Percentiles rank a stretch among this genome's conserved stretches.
Conservation (phyloP, 1,140 invertebrate species). For the Drosophila ficusphila region DNA sequence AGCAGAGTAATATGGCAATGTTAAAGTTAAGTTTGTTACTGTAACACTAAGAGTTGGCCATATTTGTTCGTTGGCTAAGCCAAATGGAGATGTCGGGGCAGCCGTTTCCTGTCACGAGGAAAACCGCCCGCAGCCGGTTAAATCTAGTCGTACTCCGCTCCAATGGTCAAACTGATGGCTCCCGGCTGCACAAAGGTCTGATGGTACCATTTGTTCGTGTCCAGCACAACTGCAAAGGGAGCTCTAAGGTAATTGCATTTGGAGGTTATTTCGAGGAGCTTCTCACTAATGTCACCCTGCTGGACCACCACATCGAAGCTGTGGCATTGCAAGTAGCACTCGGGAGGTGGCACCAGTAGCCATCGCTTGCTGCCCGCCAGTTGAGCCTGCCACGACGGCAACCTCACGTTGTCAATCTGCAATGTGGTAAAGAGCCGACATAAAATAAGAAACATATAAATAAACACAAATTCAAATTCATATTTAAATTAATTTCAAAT, state of each 20-base stretch:
- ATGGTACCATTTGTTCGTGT: conserved; percentile 98
- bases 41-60: conserved; percentile 49
- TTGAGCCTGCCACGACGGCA: conserved; percentile 98
- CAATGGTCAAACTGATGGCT: conserved; percentile 97
- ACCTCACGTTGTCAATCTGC: conserved; percentile 95
- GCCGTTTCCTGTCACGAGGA: conserved; percentile 53
- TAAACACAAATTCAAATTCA: too few species aligned
- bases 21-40: conserved; percentile 67
- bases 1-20: conserved; percentile 55
- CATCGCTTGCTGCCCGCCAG: conserved; percentile 93
- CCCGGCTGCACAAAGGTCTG: conserved; percentile 93
- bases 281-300: conserved; percentile 95
- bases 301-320: conserved; percentile 89
- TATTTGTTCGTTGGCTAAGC: conserved; percentile 18
- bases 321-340: conserved; percentile 92
- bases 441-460: background rate
- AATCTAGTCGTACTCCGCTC: conserved; percentile 95
- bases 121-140: conserved; percentile 27
- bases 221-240: conserved; percentile 90
- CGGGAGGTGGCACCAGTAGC: conserved; percentile 93
- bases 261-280: background rate
- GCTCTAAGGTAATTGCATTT: background rate
- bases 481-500: too few species aligned
- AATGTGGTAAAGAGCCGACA: background rate
- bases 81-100: conserved; percentile 40